These are phyloP conservation scores for Gadus macrocephalus DNA, from an alignment of 2,113 vertebrate species.

Conservation along the genomic window DNA sequence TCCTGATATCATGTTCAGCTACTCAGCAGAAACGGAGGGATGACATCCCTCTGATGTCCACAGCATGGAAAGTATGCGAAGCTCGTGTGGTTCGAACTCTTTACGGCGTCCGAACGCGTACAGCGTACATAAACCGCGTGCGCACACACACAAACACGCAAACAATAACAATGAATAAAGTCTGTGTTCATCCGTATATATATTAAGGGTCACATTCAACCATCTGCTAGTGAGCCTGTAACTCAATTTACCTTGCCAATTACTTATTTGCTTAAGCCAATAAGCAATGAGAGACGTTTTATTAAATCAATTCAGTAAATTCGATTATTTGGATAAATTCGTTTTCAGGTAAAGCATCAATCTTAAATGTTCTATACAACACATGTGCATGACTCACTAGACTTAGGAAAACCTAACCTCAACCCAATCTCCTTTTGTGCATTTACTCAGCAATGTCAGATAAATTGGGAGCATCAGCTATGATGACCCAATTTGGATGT, in stretches of 20 bases:
- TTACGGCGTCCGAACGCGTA: no score
- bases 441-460: background rate
- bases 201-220: no score
- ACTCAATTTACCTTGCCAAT: no score
- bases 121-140: no score
- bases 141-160: background rate
- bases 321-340: background rate
- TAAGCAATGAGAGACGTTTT: no score
- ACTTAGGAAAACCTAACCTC: background rate
- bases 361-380: background rate
- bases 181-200: no score
- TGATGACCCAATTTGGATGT: conserved; percentile 38
- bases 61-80: background rate
- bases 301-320: no score
- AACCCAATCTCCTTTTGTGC: background rate
- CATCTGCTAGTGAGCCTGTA: no score
- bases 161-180: no score
- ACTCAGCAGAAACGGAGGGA: conserved; percentile 52
- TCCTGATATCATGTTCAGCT: conserved; percentile 59
- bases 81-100: conserved; percentile 16
- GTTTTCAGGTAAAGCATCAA: background rate
- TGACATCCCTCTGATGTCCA: background rate
- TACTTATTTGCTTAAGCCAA: no score
- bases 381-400: background rate
- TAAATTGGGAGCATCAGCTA: background rate